These are phyloP conservation scores for Alethe castanea DNA, from an alignment of 2,113 vertebrate genomes.

Conservation along the genomic window DNA sequence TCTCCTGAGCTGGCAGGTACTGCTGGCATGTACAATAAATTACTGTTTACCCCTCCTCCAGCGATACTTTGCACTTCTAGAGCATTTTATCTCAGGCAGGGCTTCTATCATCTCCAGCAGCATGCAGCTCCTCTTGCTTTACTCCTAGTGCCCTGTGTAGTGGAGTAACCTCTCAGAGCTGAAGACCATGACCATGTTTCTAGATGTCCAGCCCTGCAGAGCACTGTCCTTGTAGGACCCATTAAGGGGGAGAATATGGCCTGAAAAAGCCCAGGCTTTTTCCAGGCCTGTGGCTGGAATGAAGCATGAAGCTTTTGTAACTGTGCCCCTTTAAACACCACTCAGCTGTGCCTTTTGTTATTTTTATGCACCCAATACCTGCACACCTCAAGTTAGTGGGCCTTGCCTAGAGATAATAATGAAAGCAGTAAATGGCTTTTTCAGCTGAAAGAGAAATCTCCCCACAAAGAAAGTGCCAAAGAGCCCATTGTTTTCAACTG, in stretches of 20 bases:
- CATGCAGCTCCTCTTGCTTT: not conserved
- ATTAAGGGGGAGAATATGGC: accelerated
- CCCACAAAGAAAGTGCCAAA: not conserved
- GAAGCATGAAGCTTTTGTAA: not conserved
- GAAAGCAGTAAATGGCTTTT: not conserved
- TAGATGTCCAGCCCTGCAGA: not conserved
- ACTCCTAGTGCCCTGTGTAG: not conserved
- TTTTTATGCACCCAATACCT: not conserved
- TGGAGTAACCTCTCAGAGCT: not conserved
- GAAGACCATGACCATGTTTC: not conserved
- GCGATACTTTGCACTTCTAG: not conserved
- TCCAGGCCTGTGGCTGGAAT: not conserved
- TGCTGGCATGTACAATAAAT: not conserved
- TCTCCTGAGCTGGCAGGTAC: not conserved
- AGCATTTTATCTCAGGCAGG: not conserved
- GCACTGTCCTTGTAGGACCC: not conserved
- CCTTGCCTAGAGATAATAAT: not conserved
- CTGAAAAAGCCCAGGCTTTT: not conserved
- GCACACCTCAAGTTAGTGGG: not conserved
- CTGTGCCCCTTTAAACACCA: not conserved
- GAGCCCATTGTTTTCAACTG: not conserved
- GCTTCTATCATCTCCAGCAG: not conserved
- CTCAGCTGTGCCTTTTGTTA: not conserved
- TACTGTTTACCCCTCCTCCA: not conserved
- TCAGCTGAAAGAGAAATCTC: not conserved